Percentiles rank a stretch among this genome's conserved stretches.
Conservation (phyloP, 2,113 vertebrate genomes). For the Gymnogyps californianus region DNA sequence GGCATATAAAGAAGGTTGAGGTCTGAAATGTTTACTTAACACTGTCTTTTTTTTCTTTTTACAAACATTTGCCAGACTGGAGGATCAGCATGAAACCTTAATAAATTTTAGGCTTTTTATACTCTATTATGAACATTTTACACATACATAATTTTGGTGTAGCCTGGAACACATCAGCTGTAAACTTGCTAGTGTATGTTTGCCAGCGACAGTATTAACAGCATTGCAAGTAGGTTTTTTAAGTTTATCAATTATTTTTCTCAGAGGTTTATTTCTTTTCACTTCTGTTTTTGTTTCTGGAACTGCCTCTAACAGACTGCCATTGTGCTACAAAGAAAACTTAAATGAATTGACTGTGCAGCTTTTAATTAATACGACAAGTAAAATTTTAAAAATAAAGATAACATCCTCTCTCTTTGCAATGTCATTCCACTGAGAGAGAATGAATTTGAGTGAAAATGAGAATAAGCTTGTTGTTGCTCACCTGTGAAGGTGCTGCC, state of each 20-base stretch:
- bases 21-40: conserved; percentile 79
- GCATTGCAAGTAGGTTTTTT: conserved; percentile 9
- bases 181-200: conserved; percentile 34
- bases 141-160: conserved; percentile 26
- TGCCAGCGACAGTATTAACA: conserved; percentile 7
- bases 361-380: neutral
- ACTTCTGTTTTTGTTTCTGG: conserved; percentile 5
- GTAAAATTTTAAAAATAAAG: neutral
- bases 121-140: conserved; percentile 37
- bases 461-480: neutral
- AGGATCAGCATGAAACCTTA: conserved; percentile 66
- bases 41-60: conserved; percentile 53
- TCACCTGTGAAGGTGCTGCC: neutral
- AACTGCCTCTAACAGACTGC: neutral
- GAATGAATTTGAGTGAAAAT: neutral
- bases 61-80: conserved; percentile 73
- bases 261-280: conserved; percentile 18
- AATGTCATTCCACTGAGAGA: neutral
- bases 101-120: conserved; percentile 61
- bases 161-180: conserved; percentile 8
- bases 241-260: conserved; percentile 29
- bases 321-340: neutral
- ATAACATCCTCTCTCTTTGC: neutral
- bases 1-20: conserved; percentile 73
- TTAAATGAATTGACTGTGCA: neutral